phyloP scores from a whole-genome alignment of 64 coral and sea anemone species.

The Trachythela sp. region DNA sequence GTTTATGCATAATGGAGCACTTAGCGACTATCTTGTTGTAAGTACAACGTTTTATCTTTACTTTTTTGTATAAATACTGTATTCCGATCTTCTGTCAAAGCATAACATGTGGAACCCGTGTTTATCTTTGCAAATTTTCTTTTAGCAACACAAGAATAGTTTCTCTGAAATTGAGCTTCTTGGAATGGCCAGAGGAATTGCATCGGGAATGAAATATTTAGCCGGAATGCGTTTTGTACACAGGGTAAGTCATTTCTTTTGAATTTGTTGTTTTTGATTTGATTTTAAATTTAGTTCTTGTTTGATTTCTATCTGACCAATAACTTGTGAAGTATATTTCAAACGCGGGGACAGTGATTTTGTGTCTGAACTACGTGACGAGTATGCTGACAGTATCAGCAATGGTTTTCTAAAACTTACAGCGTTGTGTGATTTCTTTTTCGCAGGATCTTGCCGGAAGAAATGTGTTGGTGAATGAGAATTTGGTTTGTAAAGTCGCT shows the following conservation, averaged over 20 bases:
- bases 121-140: background rate
- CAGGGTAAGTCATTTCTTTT: background rate
- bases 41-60: background rate
- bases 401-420: too few species aligned
- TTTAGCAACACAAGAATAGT: slow-evolving; percentile 12
- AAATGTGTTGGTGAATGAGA: slow-evolving; percentile 7
- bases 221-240: slow-evolving; percentile 7
- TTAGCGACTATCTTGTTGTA: background rate
- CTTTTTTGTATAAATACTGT: background rate
- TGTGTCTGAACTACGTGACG: background rate
- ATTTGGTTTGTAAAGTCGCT: background rate
- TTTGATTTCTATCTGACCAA: too few species aligned
- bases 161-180: background rate
- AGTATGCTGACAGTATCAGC: too few species aligned
- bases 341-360: background rate
- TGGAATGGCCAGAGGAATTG: slow-evolving; percentile 1
- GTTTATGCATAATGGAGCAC: slow-evolving; percentile 16
- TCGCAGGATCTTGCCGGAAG: background rate
- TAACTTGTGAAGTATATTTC: background rate
- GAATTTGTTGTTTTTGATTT: too few species aligned
- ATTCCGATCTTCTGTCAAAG: background rate
- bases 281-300: too few species aligned
- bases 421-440: too few species aligned
- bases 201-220: slow-evolving; percentile 6
- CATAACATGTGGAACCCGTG: background rate